phyloP scores from a whole-genome alignment of 1,140 invertebrate species.

The Rhynchophorus ferrugineus region DNA sequence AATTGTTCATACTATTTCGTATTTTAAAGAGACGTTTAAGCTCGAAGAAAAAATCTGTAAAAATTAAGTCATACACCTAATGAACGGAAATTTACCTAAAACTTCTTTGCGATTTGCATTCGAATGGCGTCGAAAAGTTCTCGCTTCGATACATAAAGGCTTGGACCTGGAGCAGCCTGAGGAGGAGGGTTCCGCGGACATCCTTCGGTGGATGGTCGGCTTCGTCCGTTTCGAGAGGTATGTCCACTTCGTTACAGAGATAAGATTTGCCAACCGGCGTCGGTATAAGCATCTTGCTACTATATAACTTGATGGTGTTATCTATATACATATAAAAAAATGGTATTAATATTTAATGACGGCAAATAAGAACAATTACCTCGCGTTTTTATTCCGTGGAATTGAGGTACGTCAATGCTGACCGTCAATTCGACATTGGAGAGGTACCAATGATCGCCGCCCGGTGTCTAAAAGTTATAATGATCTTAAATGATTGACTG shows the following conservation, averaged over 20 bases:
- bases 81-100: constrained; percentile 37
- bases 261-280: constrained; percentile 81
- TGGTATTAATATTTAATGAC: not conserved
- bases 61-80: no score
- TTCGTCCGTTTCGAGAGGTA: constrained; percentile 43
- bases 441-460: constrained; percentile 78
- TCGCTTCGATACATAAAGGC: constrained; percentile 59
- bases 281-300: constrained; percentile 61
- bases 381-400: constrained; percentile 36
- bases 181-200: constrained; percentile 30
- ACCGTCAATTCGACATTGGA: constrained; percentile 59
- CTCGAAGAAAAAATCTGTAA: no score
- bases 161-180: constrained; percentile 41
- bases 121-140: constrained; percentile 52
- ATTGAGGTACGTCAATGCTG: constrained; percentile 43
- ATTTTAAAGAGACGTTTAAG: no score
- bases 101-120: constrained; percentile 42
- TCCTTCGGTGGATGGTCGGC: constrained; percentile 39
- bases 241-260: constrained; percentile 60
- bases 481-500: not conserved
- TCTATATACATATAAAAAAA: constrained; percentile 32
- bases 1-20: no score
- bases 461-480: constrained; percentile 58
- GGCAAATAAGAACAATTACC: constrained; percentile 35
- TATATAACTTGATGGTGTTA: constrained; percentile 48